phyloP scores from a whole-genome alignment of 2,888 invertebrate species.

The Pseudoips prasinana region DNA sequence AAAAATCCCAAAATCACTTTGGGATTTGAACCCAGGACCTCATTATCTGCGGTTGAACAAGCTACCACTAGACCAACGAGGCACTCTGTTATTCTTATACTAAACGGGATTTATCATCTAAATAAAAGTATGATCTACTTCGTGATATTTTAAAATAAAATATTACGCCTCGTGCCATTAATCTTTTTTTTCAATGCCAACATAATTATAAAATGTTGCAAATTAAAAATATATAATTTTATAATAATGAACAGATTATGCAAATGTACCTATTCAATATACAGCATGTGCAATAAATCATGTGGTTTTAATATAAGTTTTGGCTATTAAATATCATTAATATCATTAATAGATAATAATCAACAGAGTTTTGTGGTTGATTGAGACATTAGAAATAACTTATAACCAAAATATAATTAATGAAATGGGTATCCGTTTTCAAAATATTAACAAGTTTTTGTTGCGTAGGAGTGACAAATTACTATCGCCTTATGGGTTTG shows the following conservation, averaged over 20 bases:
- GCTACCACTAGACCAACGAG: too few species aligned
- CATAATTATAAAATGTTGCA: constrained; percentile 28
- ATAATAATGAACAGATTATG: constrained; percentile 46
- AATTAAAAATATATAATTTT: constrained; percentile 32
- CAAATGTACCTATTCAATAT: constrained; percentile 40
- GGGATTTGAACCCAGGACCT: too few species aligned
- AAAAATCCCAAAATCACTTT: too few species aligned
- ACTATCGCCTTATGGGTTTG: constrained; percentile 9
- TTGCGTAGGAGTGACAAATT: constrained; percentile 48
- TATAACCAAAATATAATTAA: constrained; percentile 43
- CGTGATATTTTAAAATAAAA: too few species aligned
- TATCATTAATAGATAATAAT: constrained; percentile 48
- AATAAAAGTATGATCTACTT: too few species aligned
- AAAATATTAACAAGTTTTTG: constrained; percentile 44
- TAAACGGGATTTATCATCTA: too few species aligned
- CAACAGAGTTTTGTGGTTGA: constrained; percentile 36
- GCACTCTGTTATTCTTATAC: too few species aligned
- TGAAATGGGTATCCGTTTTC: constrained; percentile 39
- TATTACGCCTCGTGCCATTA: constrained; percentile 21
- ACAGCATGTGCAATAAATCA: constrained; percentile 44
- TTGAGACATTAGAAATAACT: constrained; percentile 45
- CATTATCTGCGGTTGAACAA: too few species aligned
- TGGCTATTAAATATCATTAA: constrained; percentile 46
- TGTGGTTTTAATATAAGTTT: constrained; percentile 46
- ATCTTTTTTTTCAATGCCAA: constrained; percentile 21